Evolutionary conservation across 2,797 vertebrate species (phyloP), one percentile per base, ranked within the genome.

Genomic region (Pseudochromis fuscus): DNA sequence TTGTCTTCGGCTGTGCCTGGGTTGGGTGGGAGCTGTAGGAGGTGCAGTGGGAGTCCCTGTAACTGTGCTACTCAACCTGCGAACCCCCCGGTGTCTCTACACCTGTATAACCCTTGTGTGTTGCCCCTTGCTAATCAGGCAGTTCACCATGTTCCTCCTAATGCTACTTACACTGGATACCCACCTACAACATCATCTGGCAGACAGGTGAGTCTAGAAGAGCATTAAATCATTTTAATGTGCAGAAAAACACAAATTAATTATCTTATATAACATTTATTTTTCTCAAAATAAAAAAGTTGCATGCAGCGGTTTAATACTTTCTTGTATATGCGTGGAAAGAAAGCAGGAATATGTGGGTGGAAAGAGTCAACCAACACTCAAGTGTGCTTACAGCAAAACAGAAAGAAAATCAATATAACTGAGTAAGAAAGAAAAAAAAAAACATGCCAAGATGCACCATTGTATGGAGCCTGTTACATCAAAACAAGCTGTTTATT

Each of bases 101-200:
- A 94, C 91, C 1, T 95, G 94, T 60, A 91, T 95, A 18, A 92
- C 92, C 13, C 65, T 95, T 55, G 90, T 95, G 44, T 95, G 94
- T 52, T 92, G 91, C 73, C 94, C 94, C 5, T 69, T 95, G 65
- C 85, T 95, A 79, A 89, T 94, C 63, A 92, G 89, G 25, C 94
- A 95, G 85, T 95, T 96, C 74, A 95, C 92, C 18, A 87, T 95
- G 84, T 92, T 92, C 64, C 91, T 96, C 71, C 55, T 95, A 38
- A 85, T 95, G 70, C 86, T 95, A 52, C 90, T 95, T 4, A 92
- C 91, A 3, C 67, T 95, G 76, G 93, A 95, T 6, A 30, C 57
- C 35, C 93, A 95, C 76, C 88, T 95, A 35, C 91, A 91, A 51
- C 80, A 88, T 63, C 81, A 73, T 25, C 67, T 94, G 30, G 88